Percentiles rank a stretch among this genome's conserved stretches.
Conservation (phyloP, 1,140 invertebrate genomes). For the Diabrotica undecimpunctata region DNA sequence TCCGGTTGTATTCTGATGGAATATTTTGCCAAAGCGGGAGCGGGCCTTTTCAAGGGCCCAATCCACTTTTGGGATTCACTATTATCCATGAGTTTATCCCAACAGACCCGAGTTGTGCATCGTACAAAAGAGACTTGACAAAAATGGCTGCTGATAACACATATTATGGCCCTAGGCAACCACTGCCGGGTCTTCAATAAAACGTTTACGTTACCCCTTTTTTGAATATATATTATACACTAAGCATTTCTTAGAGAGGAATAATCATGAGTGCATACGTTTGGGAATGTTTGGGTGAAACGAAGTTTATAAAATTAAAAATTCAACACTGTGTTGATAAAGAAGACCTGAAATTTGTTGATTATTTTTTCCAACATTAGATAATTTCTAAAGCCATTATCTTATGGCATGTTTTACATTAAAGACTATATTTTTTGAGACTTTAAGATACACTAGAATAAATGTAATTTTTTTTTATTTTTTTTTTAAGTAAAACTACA, state of each 20-base stretch:
- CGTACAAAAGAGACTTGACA: slow-evolving; percentile 12
- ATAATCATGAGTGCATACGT: background rate
- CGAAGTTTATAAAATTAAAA: no score
- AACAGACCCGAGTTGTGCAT: slow-evolving; percentile 1
- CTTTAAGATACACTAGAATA: no score
- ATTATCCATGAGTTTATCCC: slow-evolving; percentile 10
- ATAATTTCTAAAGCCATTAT: no score
- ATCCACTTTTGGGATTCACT: slow-evolving; percentile 14
- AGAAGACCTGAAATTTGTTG: no score
- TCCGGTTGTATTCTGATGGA: slow-evolving; percentile 13
- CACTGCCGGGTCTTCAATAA: background rate
- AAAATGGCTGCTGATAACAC: slow-evolving; percentile 13
- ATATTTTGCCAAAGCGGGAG: slow-evolving; percentile 4
- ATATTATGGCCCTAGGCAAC: background rate
- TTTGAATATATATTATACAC: background rate
- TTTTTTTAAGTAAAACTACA: no score
- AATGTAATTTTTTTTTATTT: no score
- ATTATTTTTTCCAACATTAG: no score
- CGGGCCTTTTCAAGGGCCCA: slow-evolving; percentile 7
- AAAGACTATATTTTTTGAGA: no score
- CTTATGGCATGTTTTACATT: no score
- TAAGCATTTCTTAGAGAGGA: background rate
- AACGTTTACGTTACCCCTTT: slow-evolving; percentile 8
- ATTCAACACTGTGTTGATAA: no score
- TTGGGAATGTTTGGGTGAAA: no score